Conservation (phyloP, 2,797 vertebrate genomes). For the Emydoidea blandingii region DNA sequence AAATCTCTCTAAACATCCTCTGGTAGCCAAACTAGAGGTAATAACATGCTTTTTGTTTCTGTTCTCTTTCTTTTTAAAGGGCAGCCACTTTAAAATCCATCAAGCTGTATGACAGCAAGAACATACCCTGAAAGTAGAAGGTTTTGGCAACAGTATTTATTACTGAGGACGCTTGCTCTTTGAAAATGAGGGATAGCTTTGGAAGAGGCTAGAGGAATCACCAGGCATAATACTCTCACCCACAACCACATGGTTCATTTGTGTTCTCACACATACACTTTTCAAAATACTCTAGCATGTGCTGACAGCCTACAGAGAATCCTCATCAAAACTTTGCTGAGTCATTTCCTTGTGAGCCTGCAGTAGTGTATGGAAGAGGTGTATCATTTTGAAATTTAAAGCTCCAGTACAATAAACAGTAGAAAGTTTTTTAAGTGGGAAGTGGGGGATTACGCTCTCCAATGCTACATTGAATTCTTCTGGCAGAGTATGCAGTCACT, state of each 20-base stretch:
- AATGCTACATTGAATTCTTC: not conserved
- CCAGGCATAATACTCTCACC: not conserved
- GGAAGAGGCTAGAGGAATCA: not conserved
- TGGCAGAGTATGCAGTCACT: not conserved
- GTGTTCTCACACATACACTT: conserved; percentile 7
- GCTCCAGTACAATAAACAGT: not conserved
- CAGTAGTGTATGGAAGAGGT: conserved; percentile 29
- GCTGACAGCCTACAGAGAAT: conserved; percentile 32
- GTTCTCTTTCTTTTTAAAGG: conserved; percentile 34
- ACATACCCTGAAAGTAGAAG: conserved; percentile 24
- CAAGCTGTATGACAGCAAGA: not conserved
- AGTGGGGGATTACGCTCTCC: not conserved
- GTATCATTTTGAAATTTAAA: conserved; percentile 40
- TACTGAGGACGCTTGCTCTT: conserved; percentile 22
- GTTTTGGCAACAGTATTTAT: conserved; percentile 27
- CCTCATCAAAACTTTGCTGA: conserved; percentile 23
- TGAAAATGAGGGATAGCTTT: conserved; percentile 10
- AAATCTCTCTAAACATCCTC: conserved; percentile 40
- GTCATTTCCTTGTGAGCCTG: conserved; percentile 20
- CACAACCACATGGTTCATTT: conserved; percentile 28
- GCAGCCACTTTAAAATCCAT: conserved; percentile 27
- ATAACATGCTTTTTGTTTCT: conserved; percentile 39
- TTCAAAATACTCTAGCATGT: not conserved
- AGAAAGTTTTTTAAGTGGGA: not conserved
- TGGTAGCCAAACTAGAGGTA: conserved; percentile 41